These are phyloP conservation scores for Nymphalis c-album DNA, from an alignment of 2,888 invertebrate genomes.

Conservation along the genomic window DNA sequence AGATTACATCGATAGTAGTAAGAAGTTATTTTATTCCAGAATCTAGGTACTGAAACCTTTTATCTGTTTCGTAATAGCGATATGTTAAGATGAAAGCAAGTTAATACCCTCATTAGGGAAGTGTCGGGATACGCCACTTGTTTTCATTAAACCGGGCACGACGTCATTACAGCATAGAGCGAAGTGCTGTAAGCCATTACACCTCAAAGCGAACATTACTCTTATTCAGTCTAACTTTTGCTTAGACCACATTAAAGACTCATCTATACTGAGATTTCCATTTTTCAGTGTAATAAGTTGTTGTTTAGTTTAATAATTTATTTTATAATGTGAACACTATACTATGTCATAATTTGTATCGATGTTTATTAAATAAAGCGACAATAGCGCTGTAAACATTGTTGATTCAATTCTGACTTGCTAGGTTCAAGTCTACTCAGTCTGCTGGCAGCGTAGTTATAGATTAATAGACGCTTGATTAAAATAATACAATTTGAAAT, in stretches of 20 bases:
- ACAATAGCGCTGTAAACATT: too few species aligned
- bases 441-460: too few species aligned
- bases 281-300: background rate
- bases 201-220: constrained; percentile 41
- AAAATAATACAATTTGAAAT: too few species aligned
- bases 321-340: too few species aligned
- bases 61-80: background rate
- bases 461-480: too few species aligned
- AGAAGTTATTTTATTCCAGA: background rate
- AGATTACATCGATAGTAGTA: background rate
- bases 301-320: background rate
- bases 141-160: constrained; percentile 35
- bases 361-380: too few species aligned
- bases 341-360: too few species aligned
- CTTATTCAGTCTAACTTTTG: constrained; percentile 39
- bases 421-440: too few species aligned
- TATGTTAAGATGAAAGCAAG: constrained; percentile 5
- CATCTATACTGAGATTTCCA: constrained; percentile 17
- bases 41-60: background rate
- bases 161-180: constrained; percentile 40
- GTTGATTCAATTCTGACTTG: too few species aligned
- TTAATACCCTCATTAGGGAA: constrained; percentile 18
- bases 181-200: constrained; percentile 45
- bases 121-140: constrained; percentile 32
- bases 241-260: constrained; percentile 28